Conservation (phyloP, 2,797 vertebrate genomes). For the Petrocephalus schoutedeni region DNA sequence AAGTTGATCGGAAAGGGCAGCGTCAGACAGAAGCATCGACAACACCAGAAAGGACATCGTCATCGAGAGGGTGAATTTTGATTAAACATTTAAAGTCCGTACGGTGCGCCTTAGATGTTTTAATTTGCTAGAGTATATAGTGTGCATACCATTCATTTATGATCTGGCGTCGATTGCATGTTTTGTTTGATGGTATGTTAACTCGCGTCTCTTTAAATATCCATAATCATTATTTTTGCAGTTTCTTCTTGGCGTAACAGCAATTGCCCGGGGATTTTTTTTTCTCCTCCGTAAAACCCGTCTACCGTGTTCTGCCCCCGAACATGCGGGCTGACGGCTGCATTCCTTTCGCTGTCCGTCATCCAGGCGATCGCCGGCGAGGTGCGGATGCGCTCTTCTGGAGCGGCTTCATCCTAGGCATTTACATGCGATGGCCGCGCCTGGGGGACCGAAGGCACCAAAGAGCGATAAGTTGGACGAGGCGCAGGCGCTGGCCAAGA, state of each 20-base stretch:
- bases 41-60: not conserved
- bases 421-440: slow-evolving; percentile 65
- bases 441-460: slow-evolving; percentile 64
- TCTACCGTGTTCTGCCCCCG: not conserved
- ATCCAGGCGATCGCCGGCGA: slow-evolving; percentile 42
- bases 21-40: not conserved
- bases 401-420: slow-evolving; percentile 33
- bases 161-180: not conserved
- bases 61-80: not conserved
- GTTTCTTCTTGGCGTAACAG: not conserved
- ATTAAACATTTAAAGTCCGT: not conserved
- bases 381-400: slow-evolving; percentile 30
- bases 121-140: not conserved
- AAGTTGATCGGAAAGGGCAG: slow-evolving; percentile 19
- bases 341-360: not conserved
- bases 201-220: not conserved
- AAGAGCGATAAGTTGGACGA: slow-evolving; percentile 97
- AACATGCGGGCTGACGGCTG: not conserved
- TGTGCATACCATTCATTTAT: not conserved
- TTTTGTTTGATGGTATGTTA: not conserved
- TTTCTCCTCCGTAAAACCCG: not conserved
- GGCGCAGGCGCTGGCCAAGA: slow-evolving; percentile 92
- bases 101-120: not conserved
- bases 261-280: not conserved
- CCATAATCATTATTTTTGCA: not conserved